Conservation (phyloP, 1,140 invertebrate genomes). For the Bombus balteatus region DNA sequence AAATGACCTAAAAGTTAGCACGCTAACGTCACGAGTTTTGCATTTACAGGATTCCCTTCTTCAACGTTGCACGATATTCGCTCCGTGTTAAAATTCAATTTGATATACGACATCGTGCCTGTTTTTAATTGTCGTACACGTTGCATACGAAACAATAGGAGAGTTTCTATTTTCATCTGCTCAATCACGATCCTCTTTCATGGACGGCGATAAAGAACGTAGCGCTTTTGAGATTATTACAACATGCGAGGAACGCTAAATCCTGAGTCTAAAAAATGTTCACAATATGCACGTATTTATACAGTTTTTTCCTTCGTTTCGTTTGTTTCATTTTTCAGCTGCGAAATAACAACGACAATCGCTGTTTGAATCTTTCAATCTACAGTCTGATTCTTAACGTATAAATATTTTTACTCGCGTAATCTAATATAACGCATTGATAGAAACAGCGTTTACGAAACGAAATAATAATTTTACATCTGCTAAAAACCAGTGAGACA, state of each 20-base stretch:
- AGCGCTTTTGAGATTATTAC: conserved; percentile 60
- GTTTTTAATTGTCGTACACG: conserved; percentile 27
- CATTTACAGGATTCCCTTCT: background rate
- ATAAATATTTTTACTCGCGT: background rate
- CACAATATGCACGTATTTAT: conserved; percentile 7
- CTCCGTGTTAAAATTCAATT: background rate
- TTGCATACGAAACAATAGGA: conserved; percentile 14
- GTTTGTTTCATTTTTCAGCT: too few relatives aligned
- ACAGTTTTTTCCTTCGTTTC: background rate
- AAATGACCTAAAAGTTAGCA: conserved; percentile 40
- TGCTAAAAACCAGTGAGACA: background rate
- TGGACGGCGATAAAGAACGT: conserved; percentile 74
- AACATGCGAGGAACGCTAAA: conserved; percentile 70
- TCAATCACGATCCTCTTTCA: conserved; percentile 41
- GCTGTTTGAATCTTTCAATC: background rate
- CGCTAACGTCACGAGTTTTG: background rate
- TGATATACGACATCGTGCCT: background rate
- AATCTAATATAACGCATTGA: too few relatives aligned
- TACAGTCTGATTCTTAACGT: background rate
- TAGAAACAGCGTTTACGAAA: background rate
- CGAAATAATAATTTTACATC: background rate
- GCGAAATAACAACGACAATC: background rate
- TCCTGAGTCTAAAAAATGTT: conserved; percentile 66
- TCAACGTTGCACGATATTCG: background rate
- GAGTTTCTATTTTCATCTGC: conserved; percentile 22